phyloP scores from a whole-genome alignment of 2,888 invertebrate species.

The Hetaerina titia region DNA sequence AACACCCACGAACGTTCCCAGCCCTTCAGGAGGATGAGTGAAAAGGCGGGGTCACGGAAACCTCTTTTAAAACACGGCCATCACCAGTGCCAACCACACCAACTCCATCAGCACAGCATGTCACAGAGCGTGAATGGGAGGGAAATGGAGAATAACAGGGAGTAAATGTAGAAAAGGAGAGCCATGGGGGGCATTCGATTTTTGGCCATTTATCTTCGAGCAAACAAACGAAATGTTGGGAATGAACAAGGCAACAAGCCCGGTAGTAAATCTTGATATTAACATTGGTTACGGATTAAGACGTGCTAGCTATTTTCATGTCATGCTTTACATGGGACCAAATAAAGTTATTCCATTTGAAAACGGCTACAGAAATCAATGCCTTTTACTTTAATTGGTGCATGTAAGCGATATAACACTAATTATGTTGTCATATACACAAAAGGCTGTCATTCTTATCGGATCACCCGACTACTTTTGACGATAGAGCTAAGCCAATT shows the following conservation, averaged over 20 bases:
- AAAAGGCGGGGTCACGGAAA: conserved; percentile 26
- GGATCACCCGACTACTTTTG: too few species aligned
- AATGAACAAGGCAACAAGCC: neutral
- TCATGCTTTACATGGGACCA: neutral
- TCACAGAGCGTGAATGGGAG: neutral
- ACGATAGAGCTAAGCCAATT: too few species aligned
- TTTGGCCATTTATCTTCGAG: conserved; percentile 42
- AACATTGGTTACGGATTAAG: neutral
- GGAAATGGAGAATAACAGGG: conserved; percentile 6
- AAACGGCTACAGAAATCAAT: too few species aligned
- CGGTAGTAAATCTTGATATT: neutral
- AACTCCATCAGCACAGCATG: neutral
- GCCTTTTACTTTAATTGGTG: too few species aligned
- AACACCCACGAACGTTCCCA: conserved; percentile 13
- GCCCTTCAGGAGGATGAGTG: neutral
- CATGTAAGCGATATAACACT: too few species aligned
- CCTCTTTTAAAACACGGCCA: conserved; percentile 44
- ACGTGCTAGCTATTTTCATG: neutral
- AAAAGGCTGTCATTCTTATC: too few species aligned
- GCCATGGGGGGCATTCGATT: neutral
- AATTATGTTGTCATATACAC: too few species aligned
- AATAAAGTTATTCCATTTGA: too few species aligned
- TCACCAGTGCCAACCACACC: neutral
- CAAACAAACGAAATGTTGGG: conserved; percentile 44
- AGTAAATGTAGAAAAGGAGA: neutral